Evolutionary conservation across 2,797 vertebrate species (phyloP), one percentile per base, ranked within the genome.

Genomic region (Pseudotriccus pelzelni): DNA sequence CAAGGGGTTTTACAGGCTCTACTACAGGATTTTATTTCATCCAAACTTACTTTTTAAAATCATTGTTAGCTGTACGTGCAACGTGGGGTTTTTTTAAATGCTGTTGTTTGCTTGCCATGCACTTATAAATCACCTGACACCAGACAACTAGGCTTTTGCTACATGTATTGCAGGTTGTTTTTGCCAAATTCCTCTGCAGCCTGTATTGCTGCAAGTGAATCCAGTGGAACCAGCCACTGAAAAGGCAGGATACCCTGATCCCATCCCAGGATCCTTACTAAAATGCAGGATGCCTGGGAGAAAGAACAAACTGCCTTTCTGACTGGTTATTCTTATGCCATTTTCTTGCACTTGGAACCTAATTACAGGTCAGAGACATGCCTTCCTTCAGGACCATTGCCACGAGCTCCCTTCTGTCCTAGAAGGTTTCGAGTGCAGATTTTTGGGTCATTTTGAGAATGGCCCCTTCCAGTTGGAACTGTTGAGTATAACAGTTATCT

Each of bases 131-230:
- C 36, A 46, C 28, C 56, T 32, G 13, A 30, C 41, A 30, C 2
- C 34, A 75, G 12, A 11, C 4, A 80, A 12, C 3, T 44, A 55
- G 19, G 43, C 34, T 21, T 68, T 47, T 34, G 14, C 50, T 60
- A 10, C 5, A 4, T 1, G 8, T 16, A 36, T 21, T 52, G 46
- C 37, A 73, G 6, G 9, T 32, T 66, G 5, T 66, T 67, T 62
- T 27, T 46, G 22, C 12, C 34, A 70, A 21, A 67, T 58, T 32
- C 15, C 64, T 62, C 46, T 50, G 46, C 34, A 76, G 27, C 12
- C 32, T 24, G 10, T 4, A 8, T 16, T 41, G n/a, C 27, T 88
- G 81, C 63, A 27, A 0, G 0, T 20, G 59, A 25, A 25, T 6
- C 23, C 4, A 4, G 43, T 59, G 67, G 16, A 41, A 39, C 7